These are phyloP conservation scores for Rhaphigaster nebulosa DNA, from an alignment of 2,888 invertebrate genomes.

Conservation along the genomic window DNA sequence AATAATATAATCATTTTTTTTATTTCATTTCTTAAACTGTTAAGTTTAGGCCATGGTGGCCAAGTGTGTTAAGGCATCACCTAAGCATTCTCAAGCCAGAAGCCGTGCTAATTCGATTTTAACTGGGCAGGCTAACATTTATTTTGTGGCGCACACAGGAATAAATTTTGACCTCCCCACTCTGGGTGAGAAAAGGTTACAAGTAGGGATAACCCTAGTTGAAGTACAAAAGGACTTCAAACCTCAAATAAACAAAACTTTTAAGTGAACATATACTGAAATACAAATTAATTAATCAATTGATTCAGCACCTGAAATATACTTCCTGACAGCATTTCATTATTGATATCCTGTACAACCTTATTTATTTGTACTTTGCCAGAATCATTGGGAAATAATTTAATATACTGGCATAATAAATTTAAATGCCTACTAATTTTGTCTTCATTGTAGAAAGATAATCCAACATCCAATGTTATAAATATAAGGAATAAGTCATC, in stretches of 20 bases:
- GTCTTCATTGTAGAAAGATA: constrained; percentile 71
- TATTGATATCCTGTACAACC: constrained; percentile 79
- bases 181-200: too few relatives aligned
- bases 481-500: constrained; percentile 71
- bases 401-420: constrained; percentile 79
- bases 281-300: not conserved
- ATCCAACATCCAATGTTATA: constrained; percentile 77
- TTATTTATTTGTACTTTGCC: constrained; percentile 79
- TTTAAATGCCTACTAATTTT: constrained; percentile 81
- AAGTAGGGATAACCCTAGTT: not conserved
- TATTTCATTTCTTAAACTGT: too few relatives aligned
- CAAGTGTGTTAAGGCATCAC: too few relatives aligned
- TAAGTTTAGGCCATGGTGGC: too few relatives aligned
- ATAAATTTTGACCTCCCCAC: too few relatives aligned
- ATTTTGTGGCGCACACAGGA: too few relatives aligned
- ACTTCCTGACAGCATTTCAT: constrained; percentile 72
- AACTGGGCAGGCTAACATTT: too few relatives aligned
- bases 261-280: too few relatives aligned
- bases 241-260: not conserved
- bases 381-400: constrained; percentile 74
- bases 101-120: too few relatives aligned
- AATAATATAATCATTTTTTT: too few relatives aligned
- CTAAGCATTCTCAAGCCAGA: too few relatives aligned
- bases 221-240: not conserved
- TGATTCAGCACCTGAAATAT: constrained; percentile 75